Evolutionary conservation across 2,797 vertebrate species (phyloP), one percentile per base, ranked within the genome.

Genomic region (Cynopterus sphinx): DNA sequence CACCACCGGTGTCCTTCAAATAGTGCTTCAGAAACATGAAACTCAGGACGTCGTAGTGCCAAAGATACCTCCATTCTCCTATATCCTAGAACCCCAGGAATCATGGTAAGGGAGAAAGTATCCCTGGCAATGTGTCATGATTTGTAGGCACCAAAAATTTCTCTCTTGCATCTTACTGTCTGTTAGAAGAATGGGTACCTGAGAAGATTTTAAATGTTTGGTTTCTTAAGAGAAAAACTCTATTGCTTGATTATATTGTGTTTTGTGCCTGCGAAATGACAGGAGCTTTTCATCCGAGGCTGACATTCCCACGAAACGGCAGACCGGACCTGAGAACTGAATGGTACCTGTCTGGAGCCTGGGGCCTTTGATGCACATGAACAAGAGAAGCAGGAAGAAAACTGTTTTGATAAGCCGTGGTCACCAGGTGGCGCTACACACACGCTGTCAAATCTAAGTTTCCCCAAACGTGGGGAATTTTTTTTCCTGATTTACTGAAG

Each of bases 351-450:
- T 41, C 75, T 67, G 85, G 43, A 82, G 82, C 31, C 77, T 26
- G 8, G 15, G 36, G 41, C 41, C 67, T 51, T 57, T 26, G 33
- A 31, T 12, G 39, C 57, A 84, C 16, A 19, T 2, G 3, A 33
- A 15, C 68, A 1, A 24, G 39, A 8, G 31, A 59, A 49, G 13
- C 12, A 2, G 21, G 41, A 78, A 91, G 67, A 68, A 59, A 92
- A 15, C 59, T 13, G 89, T 90, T 83, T 75, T 93, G 82, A 63
- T 55, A 46, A 43, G 16, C 22, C 51, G 2, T 28, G 78, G 67
- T 12, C 97, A 83, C 94, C 61, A 97, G 97, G 94, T 96, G 97
- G 97, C 75, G 89, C 83, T 59, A 89, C 21, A 87, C 11, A 71
- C 97, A 90, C 78, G 10, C 83, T 6, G 39, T 93, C 93, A 89